Conservation (phyloP, 2,888 invertebrate species). For the Conops quadrifasciatus region DNA sequence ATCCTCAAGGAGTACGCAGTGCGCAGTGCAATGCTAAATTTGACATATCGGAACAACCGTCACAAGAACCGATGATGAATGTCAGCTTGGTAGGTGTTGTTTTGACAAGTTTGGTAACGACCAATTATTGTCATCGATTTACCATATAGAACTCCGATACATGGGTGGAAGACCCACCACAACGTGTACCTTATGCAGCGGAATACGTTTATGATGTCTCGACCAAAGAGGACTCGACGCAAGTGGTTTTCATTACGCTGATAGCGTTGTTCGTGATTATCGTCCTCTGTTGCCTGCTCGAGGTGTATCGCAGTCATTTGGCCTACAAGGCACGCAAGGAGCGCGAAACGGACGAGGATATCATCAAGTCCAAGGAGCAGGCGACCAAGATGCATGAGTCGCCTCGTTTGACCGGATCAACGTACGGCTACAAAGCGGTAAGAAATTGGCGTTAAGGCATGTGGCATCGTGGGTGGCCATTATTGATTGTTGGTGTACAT, state of each 20-base stretch:
- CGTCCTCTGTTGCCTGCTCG: constrained; percentile 74
- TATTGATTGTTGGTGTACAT: not conserved
- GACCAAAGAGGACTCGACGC: constrained; percentile 80
- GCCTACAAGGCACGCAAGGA: constrained; percentile 77
- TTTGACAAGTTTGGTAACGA: not conserved
- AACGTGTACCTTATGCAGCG: constrained; percentile 78
- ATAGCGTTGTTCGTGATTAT: constrained; percentile 78
- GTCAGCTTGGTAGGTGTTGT: constrained; percentile 68
- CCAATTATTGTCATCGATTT: not conserved
- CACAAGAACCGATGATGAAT: constrained; percentile 70
- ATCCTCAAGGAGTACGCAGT: constrained; percentile 84
- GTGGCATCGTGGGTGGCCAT: not conserved
- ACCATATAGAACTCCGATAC: constrained; percentile 74
- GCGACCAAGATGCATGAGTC: constrained; percentile 75
- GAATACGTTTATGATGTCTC: constrained; percentile 75
- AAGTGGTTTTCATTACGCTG: constrained; percentile 82
- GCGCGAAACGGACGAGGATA: constrained; percentile 79
- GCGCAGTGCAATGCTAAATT: constrained; percentile 87
- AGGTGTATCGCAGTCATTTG: constrained; percentile 80
- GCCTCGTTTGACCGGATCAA: constrained; percentile 61
- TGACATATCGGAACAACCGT: constrained; percentile 70
- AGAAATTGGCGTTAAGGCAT: constrained; percentile 43
- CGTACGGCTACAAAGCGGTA: constrained; percentile 69
- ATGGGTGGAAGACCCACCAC: constrained; percentile 87
- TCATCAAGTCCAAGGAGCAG: constrained; percentile 78